Conservation (phyloP, 92 coral and sea anemone species). For the Actinernus sp. region DNA sequence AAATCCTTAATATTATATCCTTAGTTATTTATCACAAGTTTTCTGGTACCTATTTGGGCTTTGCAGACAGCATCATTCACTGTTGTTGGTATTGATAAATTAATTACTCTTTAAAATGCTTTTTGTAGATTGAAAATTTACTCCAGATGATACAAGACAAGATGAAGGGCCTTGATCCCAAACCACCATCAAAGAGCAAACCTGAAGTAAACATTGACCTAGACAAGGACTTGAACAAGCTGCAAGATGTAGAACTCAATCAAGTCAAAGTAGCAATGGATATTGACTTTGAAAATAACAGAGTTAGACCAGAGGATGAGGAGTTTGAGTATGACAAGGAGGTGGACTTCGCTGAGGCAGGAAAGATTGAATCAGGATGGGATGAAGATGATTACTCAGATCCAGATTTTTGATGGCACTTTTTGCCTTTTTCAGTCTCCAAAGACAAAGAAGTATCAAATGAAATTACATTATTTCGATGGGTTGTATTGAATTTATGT, state of each 20-base stretch:
- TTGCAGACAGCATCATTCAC: too few relatives aligned
- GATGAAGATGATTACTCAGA: slow-evolving; percentile 97
- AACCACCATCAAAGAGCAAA: slow-evolving; percentile 17
- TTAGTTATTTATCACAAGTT: too few relatives aligned
- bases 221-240: slow-evolving; percentile 85
- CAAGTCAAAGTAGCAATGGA: slow-evolving; percentile 91
- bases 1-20: too few relatives aligned
- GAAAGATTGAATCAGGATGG: slow-evolving; percentile 94
- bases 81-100: too few relatives aligned
- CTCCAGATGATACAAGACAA: slow-evolving; percentile 86
- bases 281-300: slow-evolving; percentile 78
- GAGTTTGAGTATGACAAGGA: slow-evolving; percentile 95
- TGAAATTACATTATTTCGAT: too few relatives aligned
- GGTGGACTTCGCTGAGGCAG: slow-evolving; percentile 72
- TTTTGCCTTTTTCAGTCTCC: too few relatives aligned
- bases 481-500: too few relatives aligned
- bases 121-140: slow-evolving; percentile 76
- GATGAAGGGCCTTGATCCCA: slow-evolving; percentile 69
- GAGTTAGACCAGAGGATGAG: slow-evolving; percentile 82
- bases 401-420: slow-evolving; percentile 93
- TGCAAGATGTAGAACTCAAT: slow-evolving; percentile 74
- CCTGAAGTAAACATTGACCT: slow-evolving; percentile 17
- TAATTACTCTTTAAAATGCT: background rate
- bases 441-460: too few relatives aligned
- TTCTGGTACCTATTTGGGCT: too few relatives aligned